Percentiles rank a stretch among this genome's conserved stretches.
These are phyloP conservation scores for Ophion ventricosus DNA, from an alignment of 2,888 invertebrate genomes.

Conservation along the genomic window DNA sequence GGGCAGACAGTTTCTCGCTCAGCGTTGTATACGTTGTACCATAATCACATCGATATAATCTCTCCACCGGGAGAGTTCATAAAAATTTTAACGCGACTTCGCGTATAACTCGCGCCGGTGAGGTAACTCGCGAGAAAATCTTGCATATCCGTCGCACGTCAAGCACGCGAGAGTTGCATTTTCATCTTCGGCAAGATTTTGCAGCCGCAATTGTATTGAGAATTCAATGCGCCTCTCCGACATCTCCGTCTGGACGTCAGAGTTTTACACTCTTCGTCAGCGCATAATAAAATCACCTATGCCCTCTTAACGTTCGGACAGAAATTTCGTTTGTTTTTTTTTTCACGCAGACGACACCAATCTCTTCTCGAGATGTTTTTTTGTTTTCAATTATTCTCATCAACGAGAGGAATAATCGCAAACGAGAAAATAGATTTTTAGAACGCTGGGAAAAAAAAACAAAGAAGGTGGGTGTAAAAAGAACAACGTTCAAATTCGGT, in stretches of 20 bases:
- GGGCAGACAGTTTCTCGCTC: conserved; percentile 63
- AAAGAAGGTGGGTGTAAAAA: neutral
- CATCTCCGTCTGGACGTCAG: neutral
- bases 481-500: neutral
- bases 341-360: neutral
- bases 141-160: conserved; percentile 40
- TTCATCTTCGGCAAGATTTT: neutral
- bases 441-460: no score
- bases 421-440: neutral
- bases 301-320: neutral
- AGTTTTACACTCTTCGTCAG: neutral
- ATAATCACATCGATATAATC: conserved; percentile 62
- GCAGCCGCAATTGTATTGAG: neutral
- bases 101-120: conserved; percentile 18
- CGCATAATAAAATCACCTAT: neutral
- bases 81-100: conserved; percentile 50
- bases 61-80: conserved; percentile 50
- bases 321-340: neutral
- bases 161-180: conserved; percentile 26
- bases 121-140: conserved; percentile 60
- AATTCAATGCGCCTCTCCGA: neutral
- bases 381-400: neutral
- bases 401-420: no score
- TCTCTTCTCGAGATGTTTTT: neutral
- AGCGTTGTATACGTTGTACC: conserved; percentile 42